Percentiles rank a stretch among this genome's conserved stretches.
phyloP scores from a whole-genome alignment of 1,140 invertebrate genomes.

The Rhyzopertha dominica region DNA sequence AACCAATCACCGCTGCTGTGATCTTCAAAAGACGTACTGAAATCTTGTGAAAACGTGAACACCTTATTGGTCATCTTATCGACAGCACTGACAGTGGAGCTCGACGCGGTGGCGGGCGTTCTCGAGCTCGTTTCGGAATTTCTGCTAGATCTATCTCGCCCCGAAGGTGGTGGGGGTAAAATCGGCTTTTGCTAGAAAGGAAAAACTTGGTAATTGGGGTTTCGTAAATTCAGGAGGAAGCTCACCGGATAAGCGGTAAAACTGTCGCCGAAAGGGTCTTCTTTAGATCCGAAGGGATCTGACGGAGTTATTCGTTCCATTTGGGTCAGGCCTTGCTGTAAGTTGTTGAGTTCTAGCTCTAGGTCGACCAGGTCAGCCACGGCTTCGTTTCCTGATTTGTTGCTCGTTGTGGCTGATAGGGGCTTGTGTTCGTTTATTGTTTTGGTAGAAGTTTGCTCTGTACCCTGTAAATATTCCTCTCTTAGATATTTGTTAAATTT shows the following conservation, averaged over 20 bases:
- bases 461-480: too few relatives aligned
- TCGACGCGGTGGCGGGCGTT: conserved; percentile 34
- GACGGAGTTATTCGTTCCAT: conserved; percentile 81
- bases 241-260: conserved; percentile 64
- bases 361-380: conserved; percentile 86
- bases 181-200: conserved; percentile 47
- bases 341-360: conserved; percentile 84
- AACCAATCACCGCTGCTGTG: conserved; percentile 42
- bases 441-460: too few relatives aligned
- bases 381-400: conserved; percentile 40
- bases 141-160: conserved; percentile 35
- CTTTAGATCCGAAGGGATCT: conserved; percentile 53
- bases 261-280: conserved; percentile 63
- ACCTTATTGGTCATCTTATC: conserved; percentile 22
- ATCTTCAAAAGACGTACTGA: conserved; percentile 37
- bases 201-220: conserved; percentile 7
- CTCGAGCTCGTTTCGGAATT: conserved; percentile 38
- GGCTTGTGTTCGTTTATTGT: too few relatives aligned
- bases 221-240: conserved; percentile 2
- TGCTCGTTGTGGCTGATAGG: conserved; percentile 14
- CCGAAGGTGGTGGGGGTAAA: conserved; percentile 59
- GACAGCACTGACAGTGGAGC: conserved; percentile 21
- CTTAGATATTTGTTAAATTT: too few relatives aligned
- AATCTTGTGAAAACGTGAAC: conserved; percentile 26
- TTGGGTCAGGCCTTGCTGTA: conserved; percentile 83